phyloP scores from a whole-genome alignment of 1,140 invertebrate genomes.

The Drosophila pachea region DNA sequence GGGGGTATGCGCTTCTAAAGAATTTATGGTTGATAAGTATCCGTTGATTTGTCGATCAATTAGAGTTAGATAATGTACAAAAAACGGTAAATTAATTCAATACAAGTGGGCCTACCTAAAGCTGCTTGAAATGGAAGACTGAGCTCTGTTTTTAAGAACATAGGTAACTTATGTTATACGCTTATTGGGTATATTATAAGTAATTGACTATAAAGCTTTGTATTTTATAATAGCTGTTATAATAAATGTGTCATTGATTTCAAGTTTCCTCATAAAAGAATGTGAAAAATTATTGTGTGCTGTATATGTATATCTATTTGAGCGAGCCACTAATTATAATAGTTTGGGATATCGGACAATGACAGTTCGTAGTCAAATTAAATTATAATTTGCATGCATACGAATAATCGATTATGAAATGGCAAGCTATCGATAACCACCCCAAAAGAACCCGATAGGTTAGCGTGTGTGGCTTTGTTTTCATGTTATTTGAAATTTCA shows the following conservation, averaged over 20 bases:
- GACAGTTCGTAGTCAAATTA: background rate
- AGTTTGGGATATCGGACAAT: background rate
- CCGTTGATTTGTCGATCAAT: background rate
- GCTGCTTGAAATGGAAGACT: slow-evolving; percentile 18
- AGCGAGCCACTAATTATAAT: background rate
- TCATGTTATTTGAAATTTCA: slow-evolving; percentile 22
- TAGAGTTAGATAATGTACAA: background rate
- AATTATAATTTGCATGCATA: background rate
- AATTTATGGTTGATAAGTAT: too few relatives aligned
- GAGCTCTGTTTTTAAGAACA: slow-evolving; percentile 9
- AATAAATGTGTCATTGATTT: background rate
- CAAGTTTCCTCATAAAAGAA: too few relatives aligned
- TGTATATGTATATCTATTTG: background rate
- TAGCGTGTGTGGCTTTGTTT: slow-evolving; percentile 11
- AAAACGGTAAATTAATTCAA: slow-evolving; percentile 1
- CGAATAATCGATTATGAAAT: background rate
- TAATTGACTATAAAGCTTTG: slow-evolving; percentile 16
- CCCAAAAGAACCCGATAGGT: background rate
- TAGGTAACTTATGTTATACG: slow-evolving; percentile 8
- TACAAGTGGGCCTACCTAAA: slow-evolving; percentile 3
- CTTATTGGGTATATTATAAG: slow-evolving; percentile 11
- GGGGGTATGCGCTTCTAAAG: slow-evolving; percentile 25
- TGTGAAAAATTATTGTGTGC: background rate
- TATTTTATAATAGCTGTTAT: slow-evolving; percentile 21
- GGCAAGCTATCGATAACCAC: background rate